Base-by-base conservation (phyloP, 1,140 invertebrate genomes). In the Aphidius gifuensis region DNA sequence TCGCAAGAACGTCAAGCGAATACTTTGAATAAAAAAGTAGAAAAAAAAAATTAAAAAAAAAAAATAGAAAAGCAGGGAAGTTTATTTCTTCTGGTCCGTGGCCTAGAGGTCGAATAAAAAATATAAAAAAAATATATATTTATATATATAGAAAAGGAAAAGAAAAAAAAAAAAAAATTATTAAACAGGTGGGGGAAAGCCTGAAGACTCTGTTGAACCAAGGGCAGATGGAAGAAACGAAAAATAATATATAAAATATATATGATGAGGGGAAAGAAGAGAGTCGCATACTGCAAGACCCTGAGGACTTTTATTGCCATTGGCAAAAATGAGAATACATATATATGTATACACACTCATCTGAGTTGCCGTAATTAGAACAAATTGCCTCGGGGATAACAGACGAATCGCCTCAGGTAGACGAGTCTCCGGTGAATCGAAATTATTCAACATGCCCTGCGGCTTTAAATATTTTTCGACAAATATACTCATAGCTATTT, bases 401-500 rank as follows among this genome's bases (percentile, higher is more conserved):
- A 63, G 55, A 49, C 56, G 58, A 44, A 49, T 46, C 38, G 45
- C 64, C 58, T 43, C 43, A 9, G 50, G 64, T 55, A 39, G 53
- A 62, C 65, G 61, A 66, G 65, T 67, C 62, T 68, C 60, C 48
- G 44, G 60, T 74, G 73, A 73, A 76, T 74, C 77, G 65, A 81
- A 81, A 80, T 81, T 81, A 80, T 81, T 81, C 77, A 79, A 71
- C 72, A 60, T 58, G 54, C 65, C 53, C 53, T 39, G 11, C 3
- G 43, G 53, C 9, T 43, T 55, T 55, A 64, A 39, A 60, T 61
- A 78, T 80, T 79, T 74, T 72, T 72, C 74, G 71, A 70, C 74
- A 78, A 79, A 78, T 80, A 80, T 80, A 78, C 9, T 79, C 78
- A 70, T 75, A 74, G 76, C 72, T 68, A 16, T 60, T 65, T 67